phyloP scores from a whole-genome alignment of 2,113 vertebrate genomes.

The Eptesicus fuscus region DNA sequence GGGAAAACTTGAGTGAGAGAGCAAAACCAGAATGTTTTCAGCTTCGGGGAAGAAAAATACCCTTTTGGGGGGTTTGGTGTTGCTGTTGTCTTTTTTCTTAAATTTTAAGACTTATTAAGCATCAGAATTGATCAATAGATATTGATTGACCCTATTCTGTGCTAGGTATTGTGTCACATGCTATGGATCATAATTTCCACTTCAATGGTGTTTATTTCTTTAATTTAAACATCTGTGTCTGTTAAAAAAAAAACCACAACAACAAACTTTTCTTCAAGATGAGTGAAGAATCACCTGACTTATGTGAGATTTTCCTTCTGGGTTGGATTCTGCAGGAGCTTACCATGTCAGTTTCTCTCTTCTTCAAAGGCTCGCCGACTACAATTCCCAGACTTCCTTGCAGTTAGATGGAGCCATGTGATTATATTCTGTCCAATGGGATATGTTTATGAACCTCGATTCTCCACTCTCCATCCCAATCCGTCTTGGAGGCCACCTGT shows the following conservation, averaged over 20 bases:
- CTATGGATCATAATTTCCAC: background rate
- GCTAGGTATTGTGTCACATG: background rate
- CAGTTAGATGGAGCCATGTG: background rate
- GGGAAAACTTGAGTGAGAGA: conserved; percentile 18
- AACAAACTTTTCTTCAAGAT: background rate
- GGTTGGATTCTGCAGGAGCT: background rate
- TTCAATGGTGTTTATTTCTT: background rate
- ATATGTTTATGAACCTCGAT: background rate
- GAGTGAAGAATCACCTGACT: background rate
- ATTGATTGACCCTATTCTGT: background rate
- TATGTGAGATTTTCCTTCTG: background rate
- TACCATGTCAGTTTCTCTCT: background rate
- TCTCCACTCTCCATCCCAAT: background rate
- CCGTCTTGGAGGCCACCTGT: background rate
- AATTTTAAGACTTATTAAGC: background rate
- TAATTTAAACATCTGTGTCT: background rate
- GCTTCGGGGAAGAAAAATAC: background rate
- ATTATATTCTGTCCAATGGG: background rate
- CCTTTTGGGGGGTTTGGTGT: too few relatives aligned
- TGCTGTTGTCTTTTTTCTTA: background rate
- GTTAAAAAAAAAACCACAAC: background rate
- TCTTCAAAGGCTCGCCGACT: background rate
- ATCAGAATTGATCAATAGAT: background rate
- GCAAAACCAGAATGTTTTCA: background rate
- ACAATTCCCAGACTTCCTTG: background rate